Percentiles rank a stretch among this genome's conserved stretches.
Conservation (phyloP, 1,140 invertebrate genomes). For the Ooceraea biroi region DNA sequence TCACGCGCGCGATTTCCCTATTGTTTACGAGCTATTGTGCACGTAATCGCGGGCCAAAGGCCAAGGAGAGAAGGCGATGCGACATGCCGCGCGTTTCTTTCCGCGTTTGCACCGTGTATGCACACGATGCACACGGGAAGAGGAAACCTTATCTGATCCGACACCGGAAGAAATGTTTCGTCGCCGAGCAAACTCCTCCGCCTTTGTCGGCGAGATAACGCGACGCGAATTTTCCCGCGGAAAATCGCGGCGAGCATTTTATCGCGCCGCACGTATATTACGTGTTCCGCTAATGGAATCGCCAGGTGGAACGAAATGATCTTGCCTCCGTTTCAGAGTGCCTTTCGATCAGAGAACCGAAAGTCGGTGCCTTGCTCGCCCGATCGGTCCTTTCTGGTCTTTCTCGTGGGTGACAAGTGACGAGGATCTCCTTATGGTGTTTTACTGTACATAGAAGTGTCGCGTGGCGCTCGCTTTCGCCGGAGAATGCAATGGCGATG, state of each 20-base stretch:
- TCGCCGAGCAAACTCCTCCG: conserved; percentile 40
- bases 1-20: conserved; percentile 51
- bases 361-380: too few relatives aligned
- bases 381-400: not conserved
- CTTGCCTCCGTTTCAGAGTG: too few relatives aligned
- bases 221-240: conserved; percentile 19
- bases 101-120: not conserved
- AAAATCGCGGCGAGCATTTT: conserved; percentile 3
- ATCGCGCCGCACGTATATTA: conserved; percentile 25
- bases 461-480: conserved; percentile 6
- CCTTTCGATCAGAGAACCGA: too few relatives aligned
- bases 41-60: conserved; percentile 52
- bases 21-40: conserved; percentile 70
- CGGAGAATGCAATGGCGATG: conserved; percentile 7
- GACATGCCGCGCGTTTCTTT: conserved; percentile 37
- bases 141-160: conserved; percentile 38
- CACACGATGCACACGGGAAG: not conserved
- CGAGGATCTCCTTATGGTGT: conserved; percentile 20
- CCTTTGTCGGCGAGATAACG: conserved; percentile 55
- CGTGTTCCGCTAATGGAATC: conserved; percentile 5
- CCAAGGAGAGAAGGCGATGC: conserved; percentile 10
- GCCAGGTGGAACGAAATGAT: not conserved
- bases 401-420: conserved; percentile 2
- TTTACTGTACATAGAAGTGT: conserved; percentile 2
- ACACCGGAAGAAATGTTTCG: conserved; percentile 51